Base-by-base conservation (phyloP, 2,888 invertebrate species). In the Trisateles emortualis region DNA sequence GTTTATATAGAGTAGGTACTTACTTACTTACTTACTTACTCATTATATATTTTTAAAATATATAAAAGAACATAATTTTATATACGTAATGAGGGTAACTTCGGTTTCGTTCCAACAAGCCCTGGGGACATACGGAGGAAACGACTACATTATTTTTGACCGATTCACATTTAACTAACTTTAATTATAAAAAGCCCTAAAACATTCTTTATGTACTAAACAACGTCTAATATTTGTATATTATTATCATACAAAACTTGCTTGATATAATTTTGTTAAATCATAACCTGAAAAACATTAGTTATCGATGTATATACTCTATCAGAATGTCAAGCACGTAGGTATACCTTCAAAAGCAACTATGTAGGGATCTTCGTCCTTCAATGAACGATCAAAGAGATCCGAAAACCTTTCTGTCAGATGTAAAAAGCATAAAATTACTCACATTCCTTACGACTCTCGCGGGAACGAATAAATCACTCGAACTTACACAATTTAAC, bases 381-480 rank as follows among this genome's bases (percentile, higher is more conserved):
- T 5, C 10, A 14, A 14, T 10, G 19, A 38, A 36, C 6, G 10
- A 9, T 26, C 33, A 22, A 13, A 52, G 22, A 10, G 36, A 16
- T 38, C 3, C 13, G 0, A 39, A 52, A 52, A 41, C n/a, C 6
- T n/a, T 14, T 43, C 5, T 38, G 35, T 33, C 4, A 46, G 58
- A 60, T 11, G 24, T 51, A 58, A 59, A 65, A 30, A 42, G 19
- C 35, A 49, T 52, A 11, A 65, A 68, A 64, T 57, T 68, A 71
- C 70, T 71, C 40, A 71, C 70, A 68, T 71, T 54, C 30, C 41
- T 11, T 44, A 16, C 33, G 52, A 36, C 47, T 61, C 61, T 59
- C 57, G 63, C 58, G 59, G 56, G 61, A 68, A 61, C 44, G 33
- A 49, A 65, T 55, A 51, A 59, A 63, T 50, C 70, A 64, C 72